Percentiles rank a stretch among this genome's conserved stretches.
phyloP scores from a whole-genome alignment of 2,888 invertebrate species.

The Oscheius sp. region DNA sequence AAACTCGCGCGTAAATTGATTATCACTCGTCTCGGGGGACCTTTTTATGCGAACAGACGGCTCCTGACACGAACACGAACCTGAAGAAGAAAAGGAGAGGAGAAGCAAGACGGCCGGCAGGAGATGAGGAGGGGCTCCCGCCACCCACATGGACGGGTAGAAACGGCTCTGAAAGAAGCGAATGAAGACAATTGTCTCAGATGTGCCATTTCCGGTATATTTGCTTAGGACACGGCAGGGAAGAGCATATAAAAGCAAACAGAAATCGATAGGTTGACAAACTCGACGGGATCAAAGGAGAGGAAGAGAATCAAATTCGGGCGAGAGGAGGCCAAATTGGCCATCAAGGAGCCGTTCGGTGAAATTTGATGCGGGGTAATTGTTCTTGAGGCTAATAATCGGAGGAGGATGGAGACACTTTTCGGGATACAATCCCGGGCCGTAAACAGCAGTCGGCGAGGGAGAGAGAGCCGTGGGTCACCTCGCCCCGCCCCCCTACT shows the following conservation, averaged over 20 bases:
- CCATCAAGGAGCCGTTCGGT: conserved; percentile 16
- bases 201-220: not conserved
- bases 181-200: not conserved
- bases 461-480: conserved; percentile 6
- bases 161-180: conserved; percentile 2
- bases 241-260: conserved; percentile 20
- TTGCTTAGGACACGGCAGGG: not conserved
- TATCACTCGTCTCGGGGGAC: conserved; percentile 16
- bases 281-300: not conserved
- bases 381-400: conserved; percentile 14
- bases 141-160: conserved; percentile 8
- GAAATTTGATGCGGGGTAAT: conserved; percentile 24
- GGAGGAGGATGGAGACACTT: conserved; percentile 8
- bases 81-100: too few species aligned
- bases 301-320: conserved; percentile 18
- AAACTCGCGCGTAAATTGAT: conserved; percentile 20
- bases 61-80: conserved; percentile 14
- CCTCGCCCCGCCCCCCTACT: not conserved
- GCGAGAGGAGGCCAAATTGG: conserved; percentile 1
- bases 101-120: too few species aligned
- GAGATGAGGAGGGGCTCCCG: too few species aligned
- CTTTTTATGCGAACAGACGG: conserved; percentile 13
- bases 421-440: conserved; percentile 13
- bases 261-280: conserved; percentile 30
- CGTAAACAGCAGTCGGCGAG: conserved; percentile 9